Evolutionary conservation across 2,797 vertebrate species (phyloP).

Genomic region (Fistularia tabacaria): DNA sequence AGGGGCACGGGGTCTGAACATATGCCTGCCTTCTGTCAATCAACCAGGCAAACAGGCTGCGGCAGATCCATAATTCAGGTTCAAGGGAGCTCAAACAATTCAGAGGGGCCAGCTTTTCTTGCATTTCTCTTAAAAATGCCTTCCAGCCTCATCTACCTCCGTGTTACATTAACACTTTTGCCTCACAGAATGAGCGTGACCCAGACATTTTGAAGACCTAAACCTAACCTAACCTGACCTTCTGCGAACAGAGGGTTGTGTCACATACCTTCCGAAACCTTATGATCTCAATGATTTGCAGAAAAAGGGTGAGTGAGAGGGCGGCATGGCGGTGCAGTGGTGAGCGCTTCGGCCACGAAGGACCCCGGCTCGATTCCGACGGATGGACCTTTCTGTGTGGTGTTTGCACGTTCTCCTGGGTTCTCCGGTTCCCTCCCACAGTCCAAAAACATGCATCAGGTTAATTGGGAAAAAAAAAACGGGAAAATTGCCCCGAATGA

Average conservation of each 20-base stretch:
- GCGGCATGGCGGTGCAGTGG: no score
- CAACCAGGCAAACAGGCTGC: constrained; percentile 64
- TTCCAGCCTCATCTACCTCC: constrained; percentile 29
- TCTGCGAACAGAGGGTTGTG: constrained; percentile 7
- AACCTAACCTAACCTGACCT: no score
- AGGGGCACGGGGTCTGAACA: constrained; percentile 67
- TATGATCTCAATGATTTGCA: constrained; percentile 48
- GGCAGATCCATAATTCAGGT: constrained; percentile 76
- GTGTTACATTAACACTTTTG: constrained; percentile 57
- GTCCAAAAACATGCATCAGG: no score
- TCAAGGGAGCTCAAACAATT: constrained; percentile 74
- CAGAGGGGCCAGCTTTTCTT: constrained; percentile 61
- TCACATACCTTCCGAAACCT: constrained; percentile 33
- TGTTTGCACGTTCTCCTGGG: no score
- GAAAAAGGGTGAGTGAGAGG: neutral
- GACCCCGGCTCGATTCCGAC: no score
- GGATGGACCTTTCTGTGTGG: no score
- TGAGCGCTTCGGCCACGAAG: no score
- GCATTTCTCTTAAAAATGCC: constrained; percentile 24
- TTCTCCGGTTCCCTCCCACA: no score
- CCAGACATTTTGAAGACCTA: constrained; percentile 53
- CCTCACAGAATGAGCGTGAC: constrained; percentile 45
- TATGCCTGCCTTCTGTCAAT: constrained; percentile 74
- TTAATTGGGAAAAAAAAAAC: no score
- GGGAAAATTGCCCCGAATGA: no score